Conservation (phyloP, 2,888 invertebrate genomes). For the Pachycephus smyrnensis region DNA sequence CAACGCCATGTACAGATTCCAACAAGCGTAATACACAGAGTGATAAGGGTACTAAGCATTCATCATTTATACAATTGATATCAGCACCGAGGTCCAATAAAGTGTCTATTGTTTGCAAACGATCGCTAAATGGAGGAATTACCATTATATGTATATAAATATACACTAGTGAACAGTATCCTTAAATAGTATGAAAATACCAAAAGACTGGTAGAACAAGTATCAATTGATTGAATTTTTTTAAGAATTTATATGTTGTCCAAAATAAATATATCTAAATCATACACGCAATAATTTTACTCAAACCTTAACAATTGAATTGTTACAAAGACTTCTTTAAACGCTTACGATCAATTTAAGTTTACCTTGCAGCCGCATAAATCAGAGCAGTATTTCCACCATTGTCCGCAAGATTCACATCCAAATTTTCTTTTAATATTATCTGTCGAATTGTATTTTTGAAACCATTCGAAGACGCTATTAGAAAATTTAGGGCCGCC, state of each 20-base stretch:
- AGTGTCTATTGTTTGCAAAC: conserved; percentile 63
- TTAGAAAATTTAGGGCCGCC: conserved; percentile 53
- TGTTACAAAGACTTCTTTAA: too few species aligned
- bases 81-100: conserved; percentile 70
- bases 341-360: too few species aligned
- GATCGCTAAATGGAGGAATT: conserved; percentile 34
- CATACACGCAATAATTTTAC: too few species aligned
- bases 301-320: too few species aligned
- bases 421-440: conserved; percentile 63
- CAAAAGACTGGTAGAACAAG: too few species aligned
- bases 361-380: conserved; percentile 68
- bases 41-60: conserved; percentile 70
- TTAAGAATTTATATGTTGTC: too few species aligned
- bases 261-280: too few species aligned
- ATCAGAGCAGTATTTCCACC: conserved; percentile 71
- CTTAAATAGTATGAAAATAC: too few species aligned
- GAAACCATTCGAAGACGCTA: conserved; percentile 48
- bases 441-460: conserved; percentile 58
- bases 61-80: conserved; percentile 70
- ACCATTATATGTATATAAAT: too few species aligned
- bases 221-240: too few species aligned
- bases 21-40: conserved; percentile 66
- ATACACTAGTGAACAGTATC: too few species aligned
- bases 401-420: conserved; percentile 69
- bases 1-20: conserved; percentile 48